Conservation (phyloP, 1,140 invertebrate genomes). For the Drosophila parabipectinata region DNA sequence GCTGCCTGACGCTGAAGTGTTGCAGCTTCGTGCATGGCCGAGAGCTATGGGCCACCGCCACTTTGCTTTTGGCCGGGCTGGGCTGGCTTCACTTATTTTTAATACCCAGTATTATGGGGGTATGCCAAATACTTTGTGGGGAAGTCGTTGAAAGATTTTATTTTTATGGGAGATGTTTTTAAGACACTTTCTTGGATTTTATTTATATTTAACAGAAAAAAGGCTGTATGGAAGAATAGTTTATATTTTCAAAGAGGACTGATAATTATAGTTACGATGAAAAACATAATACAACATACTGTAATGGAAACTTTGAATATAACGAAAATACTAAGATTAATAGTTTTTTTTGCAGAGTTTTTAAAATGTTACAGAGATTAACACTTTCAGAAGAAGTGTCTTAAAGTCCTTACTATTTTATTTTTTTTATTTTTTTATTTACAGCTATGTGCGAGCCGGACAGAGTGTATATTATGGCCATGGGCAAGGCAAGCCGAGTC, state of each 20-base stretch:
- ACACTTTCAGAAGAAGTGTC: background rate
- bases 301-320: too few relatives aligned
- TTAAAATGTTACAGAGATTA: too few relatives aligned
- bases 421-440: constrained; percentile 57
- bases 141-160: too few relatives aligned
- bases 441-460: constrained; percentile 63
- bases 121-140: background rate
- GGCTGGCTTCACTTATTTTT: constrained; percentile 33
- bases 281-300: too few relatives aligned
- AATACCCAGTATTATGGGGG: constrained; percentile 3
- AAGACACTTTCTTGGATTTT: background rate
- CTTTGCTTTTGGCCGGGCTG: constrained; percentile 46
- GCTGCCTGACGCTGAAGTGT: constrained; percentile 58
- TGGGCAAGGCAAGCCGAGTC: constrained; percentile 62
- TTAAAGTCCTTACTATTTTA: background rate
- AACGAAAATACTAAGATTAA: too few relatives aligned
- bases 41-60: constrained; percentile 76
- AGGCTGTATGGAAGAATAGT: too few relatives aligned
- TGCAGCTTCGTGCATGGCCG: constrained; percentile 77
- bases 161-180: background rate
- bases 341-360: too few relatives aligned
- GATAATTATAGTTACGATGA: too few relatives aligned
- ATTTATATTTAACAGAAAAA: too few relatives aligned
- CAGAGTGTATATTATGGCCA: constrained; percentile 50
- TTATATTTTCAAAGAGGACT: too few relatives aligned